Base-by-base conservation (phyloP, 2,113 vertebrate species). In the Microcebus jonahi region DNA sequence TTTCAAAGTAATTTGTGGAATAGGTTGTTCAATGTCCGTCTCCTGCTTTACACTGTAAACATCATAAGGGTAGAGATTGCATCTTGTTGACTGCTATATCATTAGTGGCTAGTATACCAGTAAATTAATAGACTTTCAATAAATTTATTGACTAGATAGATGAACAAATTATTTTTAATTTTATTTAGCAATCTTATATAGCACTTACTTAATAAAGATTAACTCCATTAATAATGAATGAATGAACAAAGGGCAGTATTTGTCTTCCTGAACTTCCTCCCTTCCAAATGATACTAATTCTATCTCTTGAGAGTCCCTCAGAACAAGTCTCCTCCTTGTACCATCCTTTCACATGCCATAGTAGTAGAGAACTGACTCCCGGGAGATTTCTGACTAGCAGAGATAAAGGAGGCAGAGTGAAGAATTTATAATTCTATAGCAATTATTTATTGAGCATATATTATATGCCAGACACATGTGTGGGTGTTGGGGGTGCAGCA, bases 121-220 rank as follows among this genome's bases (percentile, higher is more conserved):
- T 68, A 84, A 87, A 75, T 67, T 75, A 87, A 81, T 18, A 82
- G 36, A 18, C 70, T 88, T n/a, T n/a, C 70, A 85, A 36, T 67
- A 90, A 91, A 81, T 27, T 59, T 92, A 67, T 61, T 91, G 80
- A 79, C 50, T 34, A 88, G 39, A 25, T 42, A 67, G n/a, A 92
- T 65, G 15, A 90, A 82, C 13, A 88, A 76, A 36, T 67, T 73
- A 36, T 55, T 94, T 94, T 68, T 85, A 70, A 82, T 94, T 82
- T 86, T 63, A 79, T 82, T 94, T 95, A 82, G 82, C 13, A 88
- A 88, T 90, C 71, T 96, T 76, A 63, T 20, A 45, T 50, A 81
- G 17, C n/a, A 45, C 34, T 91, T 93, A 59, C 55, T 96, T 89
- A 84, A 93, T 27, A 83, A 86, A 84, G 81, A 76, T 73, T 73